Evolutionary conservation across 2,797 vertebrate species (phyloP), one percentile per base, ranked within the genome.

Genomic region (Synanceia verrucosa): DNA sequence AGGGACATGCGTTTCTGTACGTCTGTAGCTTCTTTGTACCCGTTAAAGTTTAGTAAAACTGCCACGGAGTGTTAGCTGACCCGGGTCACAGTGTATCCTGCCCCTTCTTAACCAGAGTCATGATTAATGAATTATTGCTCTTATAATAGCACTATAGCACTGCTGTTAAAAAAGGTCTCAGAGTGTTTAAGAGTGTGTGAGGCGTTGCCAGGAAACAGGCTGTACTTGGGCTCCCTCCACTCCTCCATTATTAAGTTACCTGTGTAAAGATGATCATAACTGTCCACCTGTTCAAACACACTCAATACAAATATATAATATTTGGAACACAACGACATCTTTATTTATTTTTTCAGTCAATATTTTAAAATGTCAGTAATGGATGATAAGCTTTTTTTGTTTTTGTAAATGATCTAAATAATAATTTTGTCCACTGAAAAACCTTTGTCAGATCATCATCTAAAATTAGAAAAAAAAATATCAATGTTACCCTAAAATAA

Each of bases 1-100:
- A 4, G 1, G 1, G 0, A 2, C 7, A 5, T 4, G 3, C 10
- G 8, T 14, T 28, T 59, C 0, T 4, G 18, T 12, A 12, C 1
- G 18, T 28, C 26, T 44, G 1, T 2, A 1, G 16, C 37, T 13
- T 10, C 4, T 47, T 29, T 39, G 0, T 31, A 23, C 26, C 9
- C 4, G 21, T 3, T 16, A 10, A 73, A 43, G 24, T 31, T 52
- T 2, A 26, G 18, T 3, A n/a, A 10, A 55, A 24, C 55, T 29
- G 55, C 2, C 36, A 2, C 3, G 11, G 6, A 7, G 16, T 19
- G 34, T 51, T 19, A 29, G 34, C 26, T 65, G 6, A 16, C 36
- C 12, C 5, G 0, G 33, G 14, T 12, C 6, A 26, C 57, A 8
- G 2, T 10, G 2, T 11, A n/a, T 10, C 19, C 23, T 29, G 39